phyloP scores from a whole-genome alignment of 1,140 invertebrate genomes.

The Carposina sasakii region DNA sequence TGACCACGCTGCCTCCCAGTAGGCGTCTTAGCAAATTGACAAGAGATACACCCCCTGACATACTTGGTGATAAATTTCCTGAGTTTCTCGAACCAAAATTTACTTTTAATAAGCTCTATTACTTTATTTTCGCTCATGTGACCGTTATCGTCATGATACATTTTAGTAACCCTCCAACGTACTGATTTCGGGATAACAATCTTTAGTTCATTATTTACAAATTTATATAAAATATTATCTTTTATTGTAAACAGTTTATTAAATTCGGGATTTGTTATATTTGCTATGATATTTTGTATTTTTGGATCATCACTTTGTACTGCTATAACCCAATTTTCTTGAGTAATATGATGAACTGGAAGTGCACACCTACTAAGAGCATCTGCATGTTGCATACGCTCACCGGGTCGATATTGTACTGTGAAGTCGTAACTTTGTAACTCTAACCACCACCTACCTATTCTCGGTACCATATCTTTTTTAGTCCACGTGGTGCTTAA shows the following conservation, averaged over 20 bases:
- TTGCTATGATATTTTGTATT: not conserved
- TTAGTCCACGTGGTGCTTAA: not conserved
- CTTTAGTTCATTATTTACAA: slow-evolving; percentile 1
- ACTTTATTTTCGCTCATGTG: slow-evolving; percentile 14
- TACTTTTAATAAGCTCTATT: slow-evolving; percentile 12
- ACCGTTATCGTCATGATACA: slow-evolving; percentile 8
- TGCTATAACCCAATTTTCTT: not conserved
- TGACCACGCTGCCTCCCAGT: slow-evolving; percentile 8
- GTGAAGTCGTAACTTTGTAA: not conserved
- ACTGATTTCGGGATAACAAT: not conserved
- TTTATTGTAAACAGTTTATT: not conserved
- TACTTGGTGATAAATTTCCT: slow-evolving; percentile 16
- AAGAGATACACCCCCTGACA: slow-evolving; percentile 11
- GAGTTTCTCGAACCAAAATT: slow-evolving; percentile 19
- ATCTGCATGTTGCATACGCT: not conserved
- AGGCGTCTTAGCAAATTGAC: slow-evolving; percentile 13
- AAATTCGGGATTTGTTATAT: not conserved
- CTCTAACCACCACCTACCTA: not conserved
- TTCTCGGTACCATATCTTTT: not conserved
- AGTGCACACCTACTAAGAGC: not conserved
- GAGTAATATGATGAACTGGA: not conserved
- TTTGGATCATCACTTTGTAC: not conserved
- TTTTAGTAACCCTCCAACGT: slow-evolving; percentile 7
- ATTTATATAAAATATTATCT: not conserved
- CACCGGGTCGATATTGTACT: not conserved